Evolutionary conservation across 2,888 invertebrate genomes (phyloP).

Genomic region (Rotaria magnacalcarata): DNA sequence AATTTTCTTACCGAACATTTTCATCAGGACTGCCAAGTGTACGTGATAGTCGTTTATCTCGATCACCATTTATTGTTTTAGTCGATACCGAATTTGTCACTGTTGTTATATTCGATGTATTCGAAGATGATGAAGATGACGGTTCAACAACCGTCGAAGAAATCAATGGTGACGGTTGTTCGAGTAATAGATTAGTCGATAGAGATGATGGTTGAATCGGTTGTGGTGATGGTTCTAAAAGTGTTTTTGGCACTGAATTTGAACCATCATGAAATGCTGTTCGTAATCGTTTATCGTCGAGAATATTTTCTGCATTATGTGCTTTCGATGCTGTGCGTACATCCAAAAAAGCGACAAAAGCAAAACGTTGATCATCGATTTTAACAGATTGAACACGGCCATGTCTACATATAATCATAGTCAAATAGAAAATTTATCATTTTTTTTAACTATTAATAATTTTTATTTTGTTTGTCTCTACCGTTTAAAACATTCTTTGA

Average conservation of each 20-base stretch:
- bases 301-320: conserved; percentile 30
- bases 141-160: not conserved
- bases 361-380: conserved; percentile 34
- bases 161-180: not conserved
- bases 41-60: conserved; percentile 7
- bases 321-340: conserved; percentile 35
- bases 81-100: conserved; percentile 1
- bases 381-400: conserved; percentile 2
- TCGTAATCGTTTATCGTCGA: conserved; percentile 10
- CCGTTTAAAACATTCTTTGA: conserved; percentile 27
- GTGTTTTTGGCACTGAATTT: not conserved
- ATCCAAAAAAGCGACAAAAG: conserved; percentile 27
- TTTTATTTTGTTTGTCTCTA: not conserved
- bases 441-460: not conserved
- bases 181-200: not conserved
- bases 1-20: not conserved
- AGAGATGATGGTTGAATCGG: not conserved
- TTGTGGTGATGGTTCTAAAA: not conserved
- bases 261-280: conserved; percentile 37
- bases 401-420: conserved; percentile 22
- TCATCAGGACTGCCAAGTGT: conserved; percentile 28
- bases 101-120: conserved; percentile 17
- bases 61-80: not conserved
- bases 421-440: not conserved
- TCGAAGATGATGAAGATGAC: not conserved